Base-by-base conservation (phyloP, 2,888 invertebrate genomes). In the Microctonus aethiopoides region DNA sequence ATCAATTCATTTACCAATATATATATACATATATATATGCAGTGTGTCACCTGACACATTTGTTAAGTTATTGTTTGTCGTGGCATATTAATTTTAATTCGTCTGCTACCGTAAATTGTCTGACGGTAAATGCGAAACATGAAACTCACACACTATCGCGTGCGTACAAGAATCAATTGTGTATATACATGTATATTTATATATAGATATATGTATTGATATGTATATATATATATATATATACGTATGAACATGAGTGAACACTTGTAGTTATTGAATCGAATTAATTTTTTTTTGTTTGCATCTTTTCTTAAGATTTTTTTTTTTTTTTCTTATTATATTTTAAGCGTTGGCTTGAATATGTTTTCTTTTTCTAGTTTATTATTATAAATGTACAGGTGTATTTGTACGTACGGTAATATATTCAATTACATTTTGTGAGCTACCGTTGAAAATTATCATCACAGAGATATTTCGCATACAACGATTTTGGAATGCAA, bases 401-500 rank as follows among this genome's bases (percentile, higher is more conserved):
- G 29, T 29, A 24, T 29, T 56, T 32, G 20, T 11, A 34, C 26
- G 20, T 52, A n/a, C n/a, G n/a, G 9, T 7, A 57, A 61, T 11
- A 61, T 11, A 41, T 24, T 26, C 26, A n/a, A 22, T 1, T 41
- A 26, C 41, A 60, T 20, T 24, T 11, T 56, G 24, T 1, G 32
- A 13, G n/a, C 34, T 56, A 24, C 26, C 20, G 59, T 67, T 61
- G 63, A 70, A 67, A 73, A 67, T 67, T 56, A 59, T 67, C 39
- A 22, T n/a, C 62, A 39, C n/a, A 39, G 10, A 57, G 22, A 59
- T 59, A 16, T 60, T 59, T 68, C 59, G 29, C 77, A 78, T 80
- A 79, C 79, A 84, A 79, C 80, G 80, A 84, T 83, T 84, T 81
- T 81, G 83, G 84, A 84, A 84, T 84, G 83, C 84, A 84, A 84